Evolutionary conservation across 2,888 invertebrate species (phyloP).

Genomic region (Aspidapion aeneum): DNA sequence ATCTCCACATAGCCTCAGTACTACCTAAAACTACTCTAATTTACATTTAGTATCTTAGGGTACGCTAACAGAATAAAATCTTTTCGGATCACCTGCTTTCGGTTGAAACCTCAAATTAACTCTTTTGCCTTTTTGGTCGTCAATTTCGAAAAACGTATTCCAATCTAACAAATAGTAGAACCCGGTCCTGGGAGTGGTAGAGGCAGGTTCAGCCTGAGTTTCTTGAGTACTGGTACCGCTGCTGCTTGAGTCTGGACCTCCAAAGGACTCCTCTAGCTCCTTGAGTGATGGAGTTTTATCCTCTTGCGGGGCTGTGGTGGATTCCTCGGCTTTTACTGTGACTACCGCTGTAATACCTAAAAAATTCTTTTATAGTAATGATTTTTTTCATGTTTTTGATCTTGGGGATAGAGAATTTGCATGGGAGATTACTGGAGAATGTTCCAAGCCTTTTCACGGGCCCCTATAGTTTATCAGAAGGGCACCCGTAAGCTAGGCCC

Average conservation of each 20-base stretch:
- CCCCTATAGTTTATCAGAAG: too few relatives aligned
- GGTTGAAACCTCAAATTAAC: constrained; percentile 79
- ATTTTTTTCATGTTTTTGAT: too few relatives aligned
- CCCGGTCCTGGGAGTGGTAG: constrained; percentile 69
- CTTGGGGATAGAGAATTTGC: too few relatives aligned
- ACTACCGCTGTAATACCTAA: constrained; percentile 13
- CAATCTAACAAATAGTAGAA: constrained; percentile 84
- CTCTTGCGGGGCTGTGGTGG: constrained; percentile 35
- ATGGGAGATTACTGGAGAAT: too few relatives aligned
- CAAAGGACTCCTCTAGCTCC: constrained; percentile 76
- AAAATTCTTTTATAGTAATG: too few relatives aligned
- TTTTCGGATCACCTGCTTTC: constrained; percentile 74
- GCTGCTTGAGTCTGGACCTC: constrained; percentile 48
- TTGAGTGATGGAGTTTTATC: constrained; percentile 52
- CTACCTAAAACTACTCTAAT: too few relatives aligned
- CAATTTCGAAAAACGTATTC: constrained; percentile 83
- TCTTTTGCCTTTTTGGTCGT: constrained; percentile 65
- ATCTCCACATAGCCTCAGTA: too few relatives aligned
- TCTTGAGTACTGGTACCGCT: constrained; percentile 45
- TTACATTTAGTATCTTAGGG: too few relatives aligned
- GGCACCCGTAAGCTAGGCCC: too few relatives aligned
- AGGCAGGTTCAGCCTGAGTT: constrained; percentile 56
- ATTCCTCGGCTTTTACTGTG: constrained; percentile 21
- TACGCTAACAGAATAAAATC: constrained; percentile 71
- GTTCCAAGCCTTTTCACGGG: too few relatives aligned